A percentile compares a stretch with the other conserved stretches of the same genome.
Conservation (phyloP, 2,797 vertebrate species). For the Darevskia nairensis region DNA sequence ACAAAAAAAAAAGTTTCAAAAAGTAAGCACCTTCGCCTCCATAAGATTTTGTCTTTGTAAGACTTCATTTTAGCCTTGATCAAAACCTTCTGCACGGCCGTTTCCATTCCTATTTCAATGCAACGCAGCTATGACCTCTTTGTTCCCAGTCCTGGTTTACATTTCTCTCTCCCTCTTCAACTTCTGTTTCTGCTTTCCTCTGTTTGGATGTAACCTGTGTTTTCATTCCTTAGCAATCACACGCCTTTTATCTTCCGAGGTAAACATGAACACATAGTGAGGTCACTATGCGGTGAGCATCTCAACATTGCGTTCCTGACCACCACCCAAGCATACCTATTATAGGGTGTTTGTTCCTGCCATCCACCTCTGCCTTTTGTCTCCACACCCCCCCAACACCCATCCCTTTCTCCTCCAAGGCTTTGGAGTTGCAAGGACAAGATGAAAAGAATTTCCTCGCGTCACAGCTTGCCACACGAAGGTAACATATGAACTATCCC, state of each 20-base stretch:
- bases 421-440: constrained; percentile 73
- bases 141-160: constrained; percentile 77
- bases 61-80: constrained; percentile 62
- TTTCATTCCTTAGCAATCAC: constrained; percentile 89
- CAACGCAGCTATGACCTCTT: constrained; percentile 73
- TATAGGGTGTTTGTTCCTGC: constrained; percentile 2
- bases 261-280: constrained; percentile 80
- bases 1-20: neutral
- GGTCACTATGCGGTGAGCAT: constrained; percentile 89
- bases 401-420: constrained; percentile 63
- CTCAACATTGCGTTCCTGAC: constrained; percentile 77
- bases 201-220: constrained; percentile 79
- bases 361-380: neutral
- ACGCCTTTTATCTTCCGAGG: constrained; percentile 86
- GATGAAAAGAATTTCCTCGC: constrained; percentile 80
- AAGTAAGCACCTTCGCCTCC: neutral
- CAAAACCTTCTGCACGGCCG: constrained; percentile 74
- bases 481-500: constrained; percentile 77
- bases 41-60: constrained; percentile 24
- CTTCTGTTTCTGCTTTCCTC: constrained; percentile 89
- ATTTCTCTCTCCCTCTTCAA: constrained; percentile 78
- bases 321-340: constrained; percentile 67
- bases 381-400: neutral
- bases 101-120: constrained; percentile 74
- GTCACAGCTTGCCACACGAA: constrained; percentile 79